Base-by-base conservation (phyloP, 2,888 invertebrate species). In the Tryphoninae sp. region DNA sequence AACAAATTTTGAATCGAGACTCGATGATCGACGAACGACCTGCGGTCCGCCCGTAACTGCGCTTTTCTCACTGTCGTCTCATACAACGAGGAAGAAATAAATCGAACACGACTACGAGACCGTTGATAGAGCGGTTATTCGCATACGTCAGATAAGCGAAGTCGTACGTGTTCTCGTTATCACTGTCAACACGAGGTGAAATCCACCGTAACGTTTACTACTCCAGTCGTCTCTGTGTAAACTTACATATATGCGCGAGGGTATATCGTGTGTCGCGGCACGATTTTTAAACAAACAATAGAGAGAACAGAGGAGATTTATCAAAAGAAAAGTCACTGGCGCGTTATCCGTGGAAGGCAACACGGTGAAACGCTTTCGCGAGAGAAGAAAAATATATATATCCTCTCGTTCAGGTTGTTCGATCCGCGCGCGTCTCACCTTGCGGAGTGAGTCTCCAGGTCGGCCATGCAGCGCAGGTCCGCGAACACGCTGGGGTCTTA, bases 351-450 rank as follows among this genome's bases (percentile, higher is more conserved):
- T 33, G 33, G 33, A 73, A 51, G 45, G 19, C 49, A 19, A 42
- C 3, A 55, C 19, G 11, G 71, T 53, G 61, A 68, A 80, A 83
- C 75, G 64, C 62, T 75, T 76, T 78, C 61, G 55, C 78, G 72
- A 59, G 26, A 49, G 64, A 49, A 65, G 72, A 78, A 45, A 73
- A 81, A 62, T 49, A 71, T 59, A 55, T 45, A 72, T 73, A 64
- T 33, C 33, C 72, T 73, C 61, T 22, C 51, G 40, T 75, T 65
- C 51, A 62, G 67, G 78, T 62, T 74, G 77, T 81, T 59, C 79
- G 84, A 87, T 89, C 90, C 90, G 91, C 90, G 91, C 91, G 89
- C 91, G 91, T 91, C 91, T 90, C 91, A 91, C 91, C 91, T 91
- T 91, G 90, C 91, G 90, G 90, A 91, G 90, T 88, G 89, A 91